phyloP scores from a whole-genome alignment of 2,888 invertebrate genomes.

The Dolomedes plantarius region DNA sequence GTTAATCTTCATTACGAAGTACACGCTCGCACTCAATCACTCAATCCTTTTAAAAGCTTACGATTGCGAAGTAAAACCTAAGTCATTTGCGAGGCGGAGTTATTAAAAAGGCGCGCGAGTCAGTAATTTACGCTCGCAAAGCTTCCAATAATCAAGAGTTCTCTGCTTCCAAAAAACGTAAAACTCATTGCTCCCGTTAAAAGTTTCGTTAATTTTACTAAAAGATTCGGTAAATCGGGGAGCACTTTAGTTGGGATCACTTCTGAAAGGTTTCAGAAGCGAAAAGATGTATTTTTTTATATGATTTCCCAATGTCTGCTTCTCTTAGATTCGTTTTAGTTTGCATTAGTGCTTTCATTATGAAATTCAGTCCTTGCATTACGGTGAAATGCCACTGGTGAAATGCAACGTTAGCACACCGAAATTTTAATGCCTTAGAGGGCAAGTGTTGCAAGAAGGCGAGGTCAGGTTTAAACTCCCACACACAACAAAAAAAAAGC shows the following conservation, averaged over 20 bases:
- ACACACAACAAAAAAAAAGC: too few relatives aligned
- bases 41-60: slow-evolving; percentile 67
- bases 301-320: slow-evolving; percentile 24
- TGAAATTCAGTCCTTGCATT: slow-evolving; percentile 36
- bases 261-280: slow-evolving; percentile 47
- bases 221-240: slow-evolving; percentile 57
- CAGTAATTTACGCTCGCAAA: slow-evolving; percentile 46
- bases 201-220: slow-evolving; percentile 69
- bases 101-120: slow-evolving; percentile 59
- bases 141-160: slow-evolving; percentile 52
- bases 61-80: slow-evolving; percentile 50
- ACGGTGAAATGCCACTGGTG: slow-evolving; percentile 33
- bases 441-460: not conserved
- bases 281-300: slow-evolving; percentile 21
- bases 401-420: too few relatives aligned
- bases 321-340: slow-evolving; percentile 32
- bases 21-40: slow-evolving; percentile 34
- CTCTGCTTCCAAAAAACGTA: not conserved
- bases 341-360: slow-evolving; percentile 61
- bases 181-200: slow-evolving; percentile 55
- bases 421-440: not conserved
- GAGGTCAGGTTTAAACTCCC: too few relatives aligned
- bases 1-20: slow-evolving; percentile 66
- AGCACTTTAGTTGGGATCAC: slow-evolving; percentile 60
- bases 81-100: slow-evolving; percentile 53